phyloP scores from a whole-genome alignment of 1,140 invertebrate genomes.

The Apis cerana region DNA sequence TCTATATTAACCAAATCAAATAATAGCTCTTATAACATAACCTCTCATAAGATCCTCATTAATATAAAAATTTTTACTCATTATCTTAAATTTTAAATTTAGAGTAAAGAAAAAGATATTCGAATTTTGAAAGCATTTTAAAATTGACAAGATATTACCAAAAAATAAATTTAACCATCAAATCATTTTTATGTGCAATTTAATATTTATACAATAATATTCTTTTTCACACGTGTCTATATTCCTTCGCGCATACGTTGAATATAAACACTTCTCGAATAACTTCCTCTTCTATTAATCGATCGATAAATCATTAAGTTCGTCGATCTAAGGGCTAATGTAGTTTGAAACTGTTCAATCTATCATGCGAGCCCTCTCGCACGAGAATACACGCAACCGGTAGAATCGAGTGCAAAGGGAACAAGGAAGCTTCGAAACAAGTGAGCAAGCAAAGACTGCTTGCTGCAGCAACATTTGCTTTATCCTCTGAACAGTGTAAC shows the following conservation, averaged over 20 bases:
- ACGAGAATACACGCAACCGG: background rate
- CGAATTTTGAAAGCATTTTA: too few relatives aligned
- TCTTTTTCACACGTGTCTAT: background rate
- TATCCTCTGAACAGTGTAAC: conserved; percentile 45
- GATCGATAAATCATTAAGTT: background rate
- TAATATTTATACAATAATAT: too few relatives aligned
- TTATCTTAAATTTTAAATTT: too few relatives aligned
- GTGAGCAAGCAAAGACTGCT: conserved; percentile 35
- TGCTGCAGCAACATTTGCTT: conserved; percentile 44
- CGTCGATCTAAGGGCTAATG: background rate
- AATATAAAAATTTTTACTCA: too few relatives aligned
- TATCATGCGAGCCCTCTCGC: background rate
- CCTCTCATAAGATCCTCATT: too few relatives aligned
- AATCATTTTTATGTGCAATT: too few relatives aligned
- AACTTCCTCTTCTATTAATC: background rate
- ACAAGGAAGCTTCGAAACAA: conserved; percentile 30
- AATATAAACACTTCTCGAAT: background rate
- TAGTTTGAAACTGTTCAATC: background rate
- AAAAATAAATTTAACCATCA: too few relatives aligned
- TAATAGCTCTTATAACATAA: too few relatives aligned
- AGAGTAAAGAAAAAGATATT: too few relatives aligned
- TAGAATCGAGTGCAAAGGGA: conserved; percentile 33
- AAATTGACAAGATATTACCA: too few relatives aligned
- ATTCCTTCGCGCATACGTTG: background rate
- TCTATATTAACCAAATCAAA: too few relatives aligned